Conservation (phyloP, 2,797 vertebrate species). For the Synaphobranchus kaupii region DNA sequence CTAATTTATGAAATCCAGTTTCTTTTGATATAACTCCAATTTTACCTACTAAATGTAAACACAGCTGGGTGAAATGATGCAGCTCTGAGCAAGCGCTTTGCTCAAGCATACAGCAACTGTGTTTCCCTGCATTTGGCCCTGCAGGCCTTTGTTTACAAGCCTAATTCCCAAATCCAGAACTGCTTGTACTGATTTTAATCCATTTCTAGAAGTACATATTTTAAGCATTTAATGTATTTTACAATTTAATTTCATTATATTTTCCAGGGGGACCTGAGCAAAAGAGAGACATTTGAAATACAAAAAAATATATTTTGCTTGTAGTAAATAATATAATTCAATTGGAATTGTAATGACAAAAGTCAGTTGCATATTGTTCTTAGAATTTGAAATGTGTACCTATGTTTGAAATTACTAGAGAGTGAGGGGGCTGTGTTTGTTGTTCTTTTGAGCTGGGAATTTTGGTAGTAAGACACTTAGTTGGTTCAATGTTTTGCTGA, state of each 20-base stretch:
- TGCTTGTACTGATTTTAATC: background rate
- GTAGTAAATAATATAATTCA: background rate
- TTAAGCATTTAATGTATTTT: background rate
- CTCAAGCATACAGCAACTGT: background rate
- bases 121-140: background rate
- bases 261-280: no score
- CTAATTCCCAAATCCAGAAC: background rate
- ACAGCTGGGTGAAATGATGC: background rate
- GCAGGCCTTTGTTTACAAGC: background rate
- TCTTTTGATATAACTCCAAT: no score
- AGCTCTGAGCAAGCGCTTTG: background rate
- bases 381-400: no score
- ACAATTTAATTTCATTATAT: no score
- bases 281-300: background rate
- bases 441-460: background rate
- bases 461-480: conserved; percentile 43
- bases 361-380: background rate
- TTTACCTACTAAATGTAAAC: background rate
- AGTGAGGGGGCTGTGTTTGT: background rate
- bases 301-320: background rate
- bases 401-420: no score
- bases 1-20: background rate
- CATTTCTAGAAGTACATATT: background rate
- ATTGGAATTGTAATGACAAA: no score
- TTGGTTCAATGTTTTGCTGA: conserved; percentile 56